Evolutionary conservation across 2,797 vertebrate species (phyloP), one percentile per base, ranked within the genome.

Genomic region (Sus cebifrons): DNA sequence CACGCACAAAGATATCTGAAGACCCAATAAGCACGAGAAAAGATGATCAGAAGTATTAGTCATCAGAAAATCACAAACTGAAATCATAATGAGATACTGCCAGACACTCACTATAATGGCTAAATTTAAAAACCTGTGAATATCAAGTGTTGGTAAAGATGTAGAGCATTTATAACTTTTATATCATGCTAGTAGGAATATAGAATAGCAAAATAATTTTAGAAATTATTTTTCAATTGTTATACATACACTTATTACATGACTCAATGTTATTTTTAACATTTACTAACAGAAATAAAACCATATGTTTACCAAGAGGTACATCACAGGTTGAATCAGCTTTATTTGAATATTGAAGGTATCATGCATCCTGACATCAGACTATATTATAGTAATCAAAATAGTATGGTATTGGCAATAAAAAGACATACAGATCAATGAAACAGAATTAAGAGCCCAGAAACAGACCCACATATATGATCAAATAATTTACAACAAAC

Each of bases 211-310:
- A 1, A n/a, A 82, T 82, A 70, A 90, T 5, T 40, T 89, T 74
- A 60, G 49, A 67, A 88, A 86, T 32, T 6, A 56, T 70, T 95
- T 89, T 86, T 74, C 52, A 27, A 78, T 92, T 88, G 23, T 79
- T 89, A 20, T 78, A 21, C 2, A 40, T 23, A 74, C 2, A 71
- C 6, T 32, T 62, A 40, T 58, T 49, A 49, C 44, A 21, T 54
- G 36, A 67, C 4, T 15, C 20, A 93, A 32, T 73, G 40, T 88
- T 91, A 32, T 84, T 93, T 84, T 94, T 27, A 95, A 40, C 29
- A 74, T 77, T 86, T 71, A 58, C 44, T 21, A 86, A 49, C 18
- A 94, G 18, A 84, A 84, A 83, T 91, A 60, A 89, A 79, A 68
- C 20, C 16, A 23, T 40, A 73, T 79, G 29, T 27, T 6, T 7